phyloP scores from a whole-genome alignment of 2,113 vertebrate genomes.

The Cygnus atratus region DNA sequence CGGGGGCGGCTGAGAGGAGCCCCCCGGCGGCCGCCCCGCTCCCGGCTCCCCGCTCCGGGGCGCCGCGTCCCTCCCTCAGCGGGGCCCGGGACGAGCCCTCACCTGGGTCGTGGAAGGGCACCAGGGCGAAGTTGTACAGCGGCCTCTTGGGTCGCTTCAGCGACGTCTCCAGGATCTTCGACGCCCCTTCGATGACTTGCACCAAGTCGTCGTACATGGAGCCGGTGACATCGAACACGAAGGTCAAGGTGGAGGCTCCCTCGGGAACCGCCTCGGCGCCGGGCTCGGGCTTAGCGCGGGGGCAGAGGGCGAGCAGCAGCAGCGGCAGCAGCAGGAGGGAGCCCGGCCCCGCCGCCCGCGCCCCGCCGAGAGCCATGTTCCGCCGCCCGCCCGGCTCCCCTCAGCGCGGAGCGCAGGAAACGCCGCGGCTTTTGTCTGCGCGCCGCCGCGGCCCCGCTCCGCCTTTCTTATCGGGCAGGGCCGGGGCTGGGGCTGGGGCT shows the following conservation, averaged over 20 bases:
- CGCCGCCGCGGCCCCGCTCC: conserved; percentile 21
- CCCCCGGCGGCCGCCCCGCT: background rate
- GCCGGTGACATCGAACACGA: conserved; percentile 98
- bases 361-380: background rate
- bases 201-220: conserved; percentile 99
- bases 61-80: background rate
- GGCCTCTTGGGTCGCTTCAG: conserved; percentile 91
- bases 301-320: conserved; percentile 34
- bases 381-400: background rate
- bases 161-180: conserved; percentile 96
- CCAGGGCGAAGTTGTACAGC: conserved; percentile 94
- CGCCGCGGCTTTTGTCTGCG: conserved; percentile 51
- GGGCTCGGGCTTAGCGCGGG: background rate
- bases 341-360: background rate
- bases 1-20: too few relatives aligned
- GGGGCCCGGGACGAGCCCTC: background rate
- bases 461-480: conserved; percentile 33
- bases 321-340: conserved; percentile 11
- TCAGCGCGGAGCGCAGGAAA: background rate
- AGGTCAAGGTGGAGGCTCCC: conserved; percentile 94
- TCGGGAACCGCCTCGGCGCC: conserved; percentile 81
- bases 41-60: background rate
- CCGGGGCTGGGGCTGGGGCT: background rate
- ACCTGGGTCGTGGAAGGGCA: conserved; percentile 99
- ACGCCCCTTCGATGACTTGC: conserved; percentile 97